Conservation (phyloP, 1,140 invertebrate species). For the Brachystomella parvula region DNA sequence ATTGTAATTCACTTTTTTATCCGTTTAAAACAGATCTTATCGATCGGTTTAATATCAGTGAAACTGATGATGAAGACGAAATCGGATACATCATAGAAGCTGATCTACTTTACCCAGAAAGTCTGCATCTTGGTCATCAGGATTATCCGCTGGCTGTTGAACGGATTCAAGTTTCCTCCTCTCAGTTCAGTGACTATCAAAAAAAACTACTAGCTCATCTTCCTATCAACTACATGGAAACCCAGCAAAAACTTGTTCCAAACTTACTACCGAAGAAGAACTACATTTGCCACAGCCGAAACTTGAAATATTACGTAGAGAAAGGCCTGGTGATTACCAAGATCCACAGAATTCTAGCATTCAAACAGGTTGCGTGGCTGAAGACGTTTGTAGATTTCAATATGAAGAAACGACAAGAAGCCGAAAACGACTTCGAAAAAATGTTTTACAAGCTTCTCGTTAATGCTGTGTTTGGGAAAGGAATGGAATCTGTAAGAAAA, state of each 20-base stretch:
- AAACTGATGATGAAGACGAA: conserved; percentile 26
- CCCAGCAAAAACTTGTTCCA: conserved; percentile 33
- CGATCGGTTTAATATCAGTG: conserved; percentile 18
- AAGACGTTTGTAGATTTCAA: conserved; percentile 45
- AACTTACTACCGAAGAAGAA: conserved; percentile 41
- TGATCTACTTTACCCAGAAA: conserved; percentile 38
- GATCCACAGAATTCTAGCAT: conserved; percentile 46
- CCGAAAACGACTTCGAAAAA: conserved; percentile 34
- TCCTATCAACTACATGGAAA: conserved; percentile 1
- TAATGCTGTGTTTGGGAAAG: conserved; percentile 39
- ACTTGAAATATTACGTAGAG: conserved; percentile 47
- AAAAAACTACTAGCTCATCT: not conserved
- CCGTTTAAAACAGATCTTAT: not conserved
- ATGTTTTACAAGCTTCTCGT: conserved; percentile 41
- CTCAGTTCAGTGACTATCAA: conserved; percentile 14
- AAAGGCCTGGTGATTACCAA: conserved; percentile 45
- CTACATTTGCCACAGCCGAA: conserved; percentile 48
- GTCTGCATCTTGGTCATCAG: conserved; percentile 36
- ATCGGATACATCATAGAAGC: conserved; percentile 39
- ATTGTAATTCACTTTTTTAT: not conserved
- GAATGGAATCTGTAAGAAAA: conserved; percentile 39
- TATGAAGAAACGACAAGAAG: conserved; percentile 39
- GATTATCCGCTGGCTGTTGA: conserved; percentile 37
- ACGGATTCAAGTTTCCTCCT: not conserved
- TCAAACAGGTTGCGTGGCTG: conserved; percentile 48